A percentile compares a stretch with the other conserved stretches of the same genome.
Evolutionary conservation across 30 jellyfish, hydroid and myxozoan genomes (phyloP).

Genomic region (Morbakka virulenta): DNA sequence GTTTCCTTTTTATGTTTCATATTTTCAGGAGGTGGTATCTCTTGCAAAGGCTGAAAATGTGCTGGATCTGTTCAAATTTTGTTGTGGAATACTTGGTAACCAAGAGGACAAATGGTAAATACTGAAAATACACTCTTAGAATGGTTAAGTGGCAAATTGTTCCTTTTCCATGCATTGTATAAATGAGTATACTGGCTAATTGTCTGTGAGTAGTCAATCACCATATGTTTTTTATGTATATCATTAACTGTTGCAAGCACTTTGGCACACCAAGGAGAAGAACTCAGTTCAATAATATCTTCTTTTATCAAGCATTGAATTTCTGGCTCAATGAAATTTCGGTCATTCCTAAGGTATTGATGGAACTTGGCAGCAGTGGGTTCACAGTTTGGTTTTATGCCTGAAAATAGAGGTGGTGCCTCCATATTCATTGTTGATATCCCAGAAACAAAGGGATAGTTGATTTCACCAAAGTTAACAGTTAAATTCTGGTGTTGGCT

Average conservation of each 20-base stretch:
- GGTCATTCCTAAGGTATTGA: slow-evolving; percentile 18
- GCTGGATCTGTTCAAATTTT: slow-evolving; percentile 2
- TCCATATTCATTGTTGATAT: slow-evolving; percentile 6
- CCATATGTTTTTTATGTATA: slow-evolving; percentile 1
- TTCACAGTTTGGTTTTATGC: slow-evolving; percentile 22
- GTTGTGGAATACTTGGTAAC: not conserved
- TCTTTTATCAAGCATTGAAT: slow-evolving; percentile 22
- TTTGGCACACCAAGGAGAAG: slow-evolving; percentile 66
- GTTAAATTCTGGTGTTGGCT: slow-evolving; percentile 36
- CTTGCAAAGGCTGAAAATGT: not conserved
- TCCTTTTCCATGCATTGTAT: slow-evolving; percentile 28
- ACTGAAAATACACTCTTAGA: not conserved
- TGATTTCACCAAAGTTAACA: slow-evolving; percentile 21
- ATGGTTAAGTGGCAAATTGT: not conserved
- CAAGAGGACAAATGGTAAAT: too few relatives aligned
- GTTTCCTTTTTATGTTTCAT: not conserved
- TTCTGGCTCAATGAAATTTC: slow-evolving; percentile 48
- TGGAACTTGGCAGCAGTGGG: slow-evolving; percentile 28
- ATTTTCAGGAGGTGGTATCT: not conserved
- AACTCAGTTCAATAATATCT: slow-evolving; percentile 43
- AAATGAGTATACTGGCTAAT: slow-evolving; percentile 43
- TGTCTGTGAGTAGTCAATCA: slow-evolving; percentile 60
- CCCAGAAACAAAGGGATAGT: slow-evolving; percentile 6
- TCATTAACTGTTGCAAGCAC: slow-evolving; percentile 34
- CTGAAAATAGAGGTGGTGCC: slow-evolving; percentile 23